These are phyloP conservation scores for Eristalinus aeneus DNA, from an alignment of 2,888 invertebrate species.

Conservation along the genomic window DNA sequence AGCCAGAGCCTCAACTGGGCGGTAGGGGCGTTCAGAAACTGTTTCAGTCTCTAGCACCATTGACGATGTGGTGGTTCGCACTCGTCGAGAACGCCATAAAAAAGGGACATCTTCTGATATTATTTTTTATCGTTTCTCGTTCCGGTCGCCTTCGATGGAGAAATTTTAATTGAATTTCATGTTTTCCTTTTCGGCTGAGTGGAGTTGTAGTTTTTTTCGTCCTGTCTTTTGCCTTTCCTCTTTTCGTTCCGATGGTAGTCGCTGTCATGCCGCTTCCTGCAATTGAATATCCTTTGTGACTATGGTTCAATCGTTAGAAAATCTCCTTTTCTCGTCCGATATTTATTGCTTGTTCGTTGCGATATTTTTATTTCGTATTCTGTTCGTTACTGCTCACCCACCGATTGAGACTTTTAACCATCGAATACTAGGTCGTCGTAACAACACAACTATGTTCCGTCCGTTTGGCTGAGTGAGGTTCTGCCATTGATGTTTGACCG, in stretches of 20 bases:
- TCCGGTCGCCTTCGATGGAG: slow-evolving; percentile 61
- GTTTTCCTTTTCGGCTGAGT: slow-evolving; percentile 67
- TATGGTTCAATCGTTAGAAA: slow-evolving; percentile 58
- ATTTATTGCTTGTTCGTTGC: slow-evolving; percentile 54
- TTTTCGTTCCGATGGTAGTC: background rate
- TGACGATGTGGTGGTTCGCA: background rate
- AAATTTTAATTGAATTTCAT: slow-evolving; percentile 71
- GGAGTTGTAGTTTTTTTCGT: slow-evolving; percentile 29
- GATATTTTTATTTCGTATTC: slow-evolving; percentile 26
- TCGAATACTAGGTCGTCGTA: slow-evolving; percentile 43
- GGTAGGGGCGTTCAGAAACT: slow-evolving; percentile 32
- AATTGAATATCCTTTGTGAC: slow-evolving; percentile 53
- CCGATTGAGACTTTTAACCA: slow-evolving; percentile 35
- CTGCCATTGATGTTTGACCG: background rate
- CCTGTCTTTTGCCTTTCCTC: slow-evolving; percentile 3
- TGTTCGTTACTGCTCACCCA: slow-evolving; percentile 1
- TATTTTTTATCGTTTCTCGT: slow-evolving; percentile 69
- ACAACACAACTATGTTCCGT: slow-evolving; percentile 25
- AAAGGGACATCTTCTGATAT: slow-evolving; percentile 65
- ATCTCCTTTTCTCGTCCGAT: slow-evolving; percentile 44
- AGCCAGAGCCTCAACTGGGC: background rate
- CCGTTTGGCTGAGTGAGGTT: background rate
- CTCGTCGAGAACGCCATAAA: slow-evolving; percentile 31
- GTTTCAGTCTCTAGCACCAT: slow-evolving; percentile 51
- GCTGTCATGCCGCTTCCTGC: slow-evolving; percentile 33